phyloP scores from a whole-genome alignment of 2,888 invertebrate species.

The Bombylius major region DNA sequence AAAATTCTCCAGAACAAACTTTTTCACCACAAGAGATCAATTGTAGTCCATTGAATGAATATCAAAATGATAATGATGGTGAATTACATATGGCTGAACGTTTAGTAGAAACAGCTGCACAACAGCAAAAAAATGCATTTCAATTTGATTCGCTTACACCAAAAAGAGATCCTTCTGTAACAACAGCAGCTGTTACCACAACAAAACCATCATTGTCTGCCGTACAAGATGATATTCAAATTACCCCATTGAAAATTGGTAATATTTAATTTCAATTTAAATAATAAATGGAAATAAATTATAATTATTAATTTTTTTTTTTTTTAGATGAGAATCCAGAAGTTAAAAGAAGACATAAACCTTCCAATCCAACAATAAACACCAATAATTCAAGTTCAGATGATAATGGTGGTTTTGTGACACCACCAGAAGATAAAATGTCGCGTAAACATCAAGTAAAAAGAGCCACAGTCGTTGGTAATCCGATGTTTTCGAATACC shows the following conservation, averaged over 20 bases:
- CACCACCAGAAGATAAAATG: conserved; percentile 19
- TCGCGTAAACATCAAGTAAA: conserved; percentile 44
- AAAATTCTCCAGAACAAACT: conserved; percentile 19
- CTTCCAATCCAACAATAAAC: conserved; percentile 11
- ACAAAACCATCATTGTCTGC: conserved; percentile 3
- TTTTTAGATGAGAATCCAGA: conserved; percentile 16
- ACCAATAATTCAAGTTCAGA: conserved; percentile 20
- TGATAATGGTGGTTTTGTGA: conserved; percentile 23
- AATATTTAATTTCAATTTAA: background rate
- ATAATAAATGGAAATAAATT: background rate
- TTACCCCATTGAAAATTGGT: conserved; percentile 18
- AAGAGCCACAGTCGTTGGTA: conserved; percentile 74
- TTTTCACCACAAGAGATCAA: conserved; percentile 19
- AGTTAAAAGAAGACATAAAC: conserved; percentile 17
- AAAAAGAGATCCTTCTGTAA: conserved; percentile 20
- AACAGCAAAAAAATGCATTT: conserved; percentile 34
- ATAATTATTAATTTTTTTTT: background rate
- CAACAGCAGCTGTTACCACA: conserved; percentile 6
- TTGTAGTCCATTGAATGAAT: conserved; percentile 14
- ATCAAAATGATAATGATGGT: conserved; percentile 10
- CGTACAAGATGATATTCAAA: conserved; percentile 16
- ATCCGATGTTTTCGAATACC: conserved; percentile 67
- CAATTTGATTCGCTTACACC: conserved; percentile 38
- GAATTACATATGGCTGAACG: conserved; percentile 36
- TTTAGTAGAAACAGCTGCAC: conserved; percentile 31